Percentiles rank a stretch among this genome's conserved stretches.
Conservation (phyloP, 2,113 vertebrate genomes). For the Glareola pratincola region DNA sequence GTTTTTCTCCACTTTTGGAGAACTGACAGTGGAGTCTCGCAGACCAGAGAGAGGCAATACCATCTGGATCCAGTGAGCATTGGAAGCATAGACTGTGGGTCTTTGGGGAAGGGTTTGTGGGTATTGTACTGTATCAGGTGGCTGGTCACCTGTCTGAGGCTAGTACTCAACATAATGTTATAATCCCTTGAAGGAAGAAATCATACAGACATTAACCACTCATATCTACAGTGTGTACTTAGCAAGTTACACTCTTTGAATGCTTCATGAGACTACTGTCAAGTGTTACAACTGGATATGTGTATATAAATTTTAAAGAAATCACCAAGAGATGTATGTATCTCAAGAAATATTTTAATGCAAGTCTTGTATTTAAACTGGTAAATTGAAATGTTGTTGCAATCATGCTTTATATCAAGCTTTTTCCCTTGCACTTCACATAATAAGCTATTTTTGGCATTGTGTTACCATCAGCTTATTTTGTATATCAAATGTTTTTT, state of each 20-base stretch:
- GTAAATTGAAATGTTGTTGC: constrained; percentile 79
- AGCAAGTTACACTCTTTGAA: constrained; percentile 67
- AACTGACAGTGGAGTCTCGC: constrained; percentile 89
- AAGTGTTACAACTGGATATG: constrained; percentile 81
- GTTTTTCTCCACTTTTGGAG: constrained; percentile 97
- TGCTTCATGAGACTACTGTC: constrained; percentile 75
- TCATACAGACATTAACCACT: constrained; percentile 45
- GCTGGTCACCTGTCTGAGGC: constrained; percentile 74
- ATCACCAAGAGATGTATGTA: constrained; percentile 73
- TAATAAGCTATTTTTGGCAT: constrained; percentile 82
- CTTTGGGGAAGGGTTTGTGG: constrained; percentile 43
- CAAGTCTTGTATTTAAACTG: constrained; percentile 90
- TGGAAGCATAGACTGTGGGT: background rate
- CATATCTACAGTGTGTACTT: constrained; percentile 73
- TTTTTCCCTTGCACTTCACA: constrained; percentile 90
- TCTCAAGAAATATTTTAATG: constrained; percentile 86
- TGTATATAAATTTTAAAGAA: constrained; percentile 80
- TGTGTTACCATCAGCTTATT: constrained; percentile 84
- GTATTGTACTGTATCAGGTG: constrained; percentile 57
- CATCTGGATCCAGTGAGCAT: constrained; percentile 94
- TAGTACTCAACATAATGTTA: constrained; percentile 62
- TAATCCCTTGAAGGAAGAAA: constrained; percentile 56
- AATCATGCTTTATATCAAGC: constrained; percentile 86
- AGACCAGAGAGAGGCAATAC: constrained; percentile 88
- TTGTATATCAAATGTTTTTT: constrained; percentile 71